Base-by-base conservation (phyloP, 2,888 invertebrate species). In the Panopea generosa region DNA sequence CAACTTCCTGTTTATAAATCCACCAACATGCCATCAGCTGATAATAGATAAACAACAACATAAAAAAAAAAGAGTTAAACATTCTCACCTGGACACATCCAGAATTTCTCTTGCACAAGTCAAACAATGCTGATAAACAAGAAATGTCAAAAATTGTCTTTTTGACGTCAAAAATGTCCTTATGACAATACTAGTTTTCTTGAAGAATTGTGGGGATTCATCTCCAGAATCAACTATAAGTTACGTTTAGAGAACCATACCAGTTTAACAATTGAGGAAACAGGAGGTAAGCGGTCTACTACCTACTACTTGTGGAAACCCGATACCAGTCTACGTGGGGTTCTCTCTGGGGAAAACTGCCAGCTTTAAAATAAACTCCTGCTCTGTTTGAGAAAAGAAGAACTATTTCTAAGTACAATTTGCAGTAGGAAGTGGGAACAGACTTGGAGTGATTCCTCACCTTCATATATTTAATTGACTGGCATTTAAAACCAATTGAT, bases 171-270 rank as follows among this genome's bases (percentile, higher is more conserved):
- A 59, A 71, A 59, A 59, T 60, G 71, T 59, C 71, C 71, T 71
- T 71, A 29, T 65, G 65, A 71, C 71, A 71, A 59, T 14, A 14
- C 22, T 18, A 26, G n/a, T 53, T 56, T 55, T 76, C 70, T 75
- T 77, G 72, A 33, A 33, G 68, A 72, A 69, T 72, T 72, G 72
- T 68, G 77, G 77, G 77, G 77, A 72, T 72, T 53, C 55, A 60
- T 60, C 72, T 72, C 77, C 77, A 77, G 65, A 77, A 55, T 65
- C 65, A 73, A 67, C 67, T 57, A 59, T 60, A 65, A 65, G 75
- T 59, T 69, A 63, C 67, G 75, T 75, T 75, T 75, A 75, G 49
- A 56, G 75, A 68, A 69, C 61, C 75, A 60, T 75, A 68, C 63
- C 75, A 69, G 75, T 55, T 60, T 18, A 50, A 65, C 69, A 65